Evolutionary conservation across 2,888 invertebrate genomes (phyloP), one percentile per base, ranked within the genome.

Genomic region (Thumatha senex): DNA sequence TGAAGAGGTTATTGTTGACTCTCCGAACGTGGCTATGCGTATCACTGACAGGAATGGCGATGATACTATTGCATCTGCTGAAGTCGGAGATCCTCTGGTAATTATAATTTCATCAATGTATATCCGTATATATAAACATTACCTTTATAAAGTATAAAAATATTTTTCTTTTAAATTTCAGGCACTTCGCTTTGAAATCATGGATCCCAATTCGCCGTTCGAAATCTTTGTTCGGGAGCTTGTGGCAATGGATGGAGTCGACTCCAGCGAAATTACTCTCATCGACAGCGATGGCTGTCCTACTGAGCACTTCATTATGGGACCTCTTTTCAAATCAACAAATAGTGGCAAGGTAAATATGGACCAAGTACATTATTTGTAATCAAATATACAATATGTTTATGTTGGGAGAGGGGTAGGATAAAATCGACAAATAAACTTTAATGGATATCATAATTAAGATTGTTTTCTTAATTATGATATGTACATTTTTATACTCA

Each of bases 171-270:
- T 1, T 46, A 85, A 95, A 74, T 63, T 67, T 50, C 68, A 92
- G 92, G 96, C 97, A 33, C 93, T 98, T 49, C 95, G 96, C 79
- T 98, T 98, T 92, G 97, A 98, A 89, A 98, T 98, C 74, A 93
- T 97, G 84, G 98, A 98, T 83, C 96, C 95, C 76, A 96, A 97
- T 90, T 97, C 97, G 74, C 98, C 98, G 30, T 98, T 97, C 91
- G 98, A 98, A 90, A 98, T 98, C 77, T 98, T 98, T 82, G 98
- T 98, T 31, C 94, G 98, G 58, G 98, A 98, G 88, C 92, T 98
- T 75, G 97, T 98, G 51, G 98, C 98, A 48, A 96, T 98, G 96
- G 98, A 98, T 80, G 98, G 98, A 46, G 95, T 96, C 44, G 98
- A 98, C 82, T 96, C 96, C 67, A 97, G 96, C 78, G 98, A 98